phyloP scores from a whole-genome alignment of 1,140 invertebrate species.

The Gonatopus flavifemur region DNA sequence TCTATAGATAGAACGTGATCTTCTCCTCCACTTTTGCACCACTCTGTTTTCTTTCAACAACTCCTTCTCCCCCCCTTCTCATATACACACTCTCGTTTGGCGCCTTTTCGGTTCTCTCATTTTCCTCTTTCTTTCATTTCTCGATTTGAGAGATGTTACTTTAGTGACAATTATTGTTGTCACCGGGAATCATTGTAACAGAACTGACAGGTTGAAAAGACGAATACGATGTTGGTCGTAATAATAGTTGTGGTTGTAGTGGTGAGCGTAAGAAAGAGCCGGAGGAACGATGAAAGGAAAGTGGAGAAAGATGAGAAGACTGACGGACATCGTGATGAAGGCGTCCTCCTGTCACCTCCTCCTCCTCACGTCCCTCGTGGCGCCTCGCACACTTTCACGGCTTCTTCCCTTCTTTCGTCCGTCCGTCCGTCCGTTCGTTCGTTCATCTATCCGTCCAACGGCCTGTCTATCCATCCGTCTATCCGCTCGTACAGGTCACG shows the following conservation, averaged over 20 bases:
- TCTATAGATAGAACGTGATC: slow-evolving; percentile 47
- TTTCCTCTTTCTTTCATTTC: slow-evolving; percentile 16
- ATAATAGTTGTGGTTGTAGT: no score
- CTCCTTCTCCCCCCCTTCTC: not conserved
- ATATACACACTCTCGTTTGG: slow-evolving; percentile 1
- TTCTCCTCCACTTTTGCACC: slow-evolving; percentile 1
- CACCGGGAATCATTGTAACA: slow-evolving; percentile 47
- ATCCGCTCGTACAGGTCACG: slow-evolving; percentile 13
- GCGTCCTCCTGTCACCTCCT: slow-evolving; percentile 47
- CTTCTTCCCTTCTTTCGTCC: slow-evolving; percentile 26
- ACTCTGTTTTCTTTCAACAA: slow-evolving; percentile 19
- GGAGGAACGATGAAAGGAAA: slow-evolving; percentile 22
- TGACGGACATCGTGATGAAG: slow-evolving; percentile 51
- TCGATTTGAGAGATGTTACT: slow-evolving; percentile 45
- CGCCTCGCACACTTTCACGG: slow-evolving; percentile 32
- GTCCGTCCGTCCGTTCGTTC: slow-evolving; percentile 7
- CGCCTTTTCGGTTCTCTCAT: slow-evolving; percentile 5
- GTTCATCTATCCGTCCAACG: not conserved
- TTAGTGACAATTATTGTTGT: slow-evolving; percentile 57
- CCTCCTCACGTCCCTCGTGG: slow-evolving; percentile 19
- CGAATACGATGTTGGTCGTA: no score
- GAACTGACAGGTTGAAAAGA: slow-evolving; percentile 48
- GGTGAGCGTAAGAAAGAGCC: slow-evolving; percentile 40
- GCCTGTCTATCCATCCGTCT: not conserved
- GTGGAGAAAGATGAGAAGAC: slow-evolving; percentile 25